Percentiles rank a stretch among this genome's conserved stretches.
These are phyloP conservation scores for Bugulina stolonifera DNA, from an alignment of 2,888 invertebrate genomes.

Conservation along the genomic window DNA sequence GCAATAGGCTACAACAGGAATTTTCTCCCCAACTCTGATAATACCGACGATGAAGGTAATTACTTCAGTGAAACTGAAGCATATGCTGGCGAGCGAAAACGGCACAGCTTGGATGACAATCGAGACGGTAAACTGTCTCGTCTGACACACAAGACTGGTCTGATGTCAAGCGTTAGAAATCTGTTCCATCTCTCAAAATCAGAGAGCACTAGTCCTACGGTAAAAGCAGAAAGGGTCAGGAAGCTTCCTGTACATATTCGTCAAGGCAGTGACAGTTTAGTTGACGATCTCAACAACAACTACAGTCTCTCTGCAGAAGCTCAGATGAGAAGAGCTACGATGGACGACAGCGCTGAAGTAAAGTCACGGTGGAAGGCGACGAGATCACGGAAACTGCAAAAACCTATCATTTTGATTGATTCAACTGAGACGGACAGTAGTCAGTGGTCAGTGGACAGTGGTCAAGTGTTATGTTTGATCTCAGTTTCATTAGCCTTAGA, in stretches of 20 bases:
- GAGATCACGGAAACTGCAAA: not conserved
- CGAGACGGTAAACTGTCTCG: not conserved
- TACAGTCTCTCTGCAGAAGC: not conserved
- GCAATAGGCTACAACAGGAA: not conserved
- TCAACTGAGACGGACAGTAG: not conserved
- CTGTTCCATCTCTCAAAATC: not conserved
- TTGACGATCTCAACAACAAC: not conserved
- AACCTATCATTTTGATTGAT: not conserved
- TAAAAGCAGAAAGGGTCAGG: not conserved
- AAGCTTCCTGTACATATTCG: not conserved
- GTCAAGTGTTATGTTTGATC: too few relatives aligned
- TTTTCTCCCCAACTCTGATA: not conserved
- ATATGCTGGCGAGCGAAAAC: not conserved
- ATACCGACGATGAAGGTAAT: not conserved
- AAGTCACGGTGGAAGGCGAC: not conserved
- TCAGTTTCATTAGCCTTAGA: not conserved
- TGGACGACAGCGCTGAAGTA: not conserved
- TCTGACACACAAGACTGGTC: slow-evolving; percentile 11
- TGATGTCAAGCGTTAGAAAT: slow-evolving; percentile 14
- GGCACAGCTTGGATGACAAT: not conserved
- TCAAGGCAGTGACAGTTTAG: slow-evolving; percentile 11
- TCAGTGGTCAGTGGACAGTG: not conserved
- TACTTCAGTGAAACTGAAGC: not conserved
- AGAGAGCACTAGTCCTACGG: not conserved
- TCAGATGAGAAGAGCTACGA: not conserved